Evolutionary conservation across 2,113 vertebrate species (phyloP).

Genomic region (Siniperca knerii): DNA sequence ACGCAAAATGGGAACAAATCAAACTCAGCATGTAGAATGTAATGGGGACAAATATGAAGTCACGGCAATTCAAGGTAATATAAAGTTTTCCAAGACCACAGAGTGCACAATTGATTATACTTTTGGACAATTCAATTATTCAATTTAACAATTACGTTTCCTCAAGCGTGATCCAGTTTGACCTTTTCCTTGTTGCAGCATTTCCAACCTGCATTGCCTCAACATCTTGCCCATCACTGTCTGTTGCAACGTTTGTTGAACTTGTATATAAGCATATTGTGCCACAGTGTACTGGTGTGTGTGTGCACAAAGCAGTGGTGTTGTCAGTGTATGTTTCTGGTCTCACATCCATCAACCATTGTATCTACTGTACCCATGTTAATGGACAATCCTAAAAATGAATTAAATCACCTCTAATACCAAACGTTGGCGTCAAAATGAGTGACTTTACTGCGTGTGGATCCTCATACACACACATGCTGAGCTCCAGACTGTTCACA

Average conservation of each 20-base stretch:
- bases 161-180: neutral
- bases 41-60: neutral
- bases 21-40: neutral
- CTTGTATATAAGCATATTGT: neutral
- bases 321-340: neutral
- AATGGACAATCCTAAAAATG: conserved; percentile 12
- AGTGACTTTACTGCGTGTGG: neutral
- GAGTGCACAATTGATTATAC: neutral
- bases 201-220: neutral
- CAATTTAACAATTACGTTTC: neutral
- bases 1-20: neutral
- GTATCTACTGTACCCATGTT: neutral
- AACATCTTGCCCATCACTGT: neutral
- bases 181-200: no score
- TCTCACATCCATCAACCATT: neutral
- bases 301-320: neutral
- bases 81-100: neutral
- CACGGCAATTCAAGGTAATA: no score
- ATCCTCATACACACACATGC: no score
- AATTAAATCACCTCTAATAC: conserved; percentile 13
- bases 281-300: neutral
- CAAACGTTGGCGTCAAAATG: neutral
- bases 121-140: no score
- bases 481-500: neutral
- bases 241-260: neutral